Base-by-base conservation (phyloP, 2,888 invertebrate genomes). In the Drosophila paramelanica region DNA sequence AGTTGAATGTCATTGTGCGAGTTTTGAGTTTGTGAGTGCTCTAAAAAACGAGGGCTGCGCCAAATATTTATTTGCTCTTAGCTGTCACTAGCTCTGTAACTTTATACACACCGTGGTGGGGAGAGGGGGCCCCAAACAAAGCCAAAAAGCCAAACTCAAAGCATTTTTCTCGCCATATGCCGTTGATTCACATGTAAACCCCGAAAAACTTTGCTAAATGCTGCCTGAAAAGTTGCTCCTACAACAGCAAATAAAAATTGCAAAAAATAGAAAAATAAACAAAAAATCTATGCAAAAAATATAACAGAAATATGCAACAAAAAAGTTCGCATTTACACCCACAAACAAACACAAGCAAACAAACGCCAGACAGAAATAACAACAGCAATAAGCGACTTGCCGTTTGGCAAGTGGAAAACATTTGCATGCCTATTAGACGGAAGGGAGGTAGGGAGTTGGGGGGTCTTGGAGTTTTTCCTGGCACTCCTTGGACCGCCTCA, bases 391-490 rank as follows among this genome's bases (percentile, higher is more conserved):
- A 77, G 64, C 78, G 59, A 58, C 78, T 70, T 79, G 69, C 67
- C 75, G 79, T 80, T 86, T 73, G 70, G 79, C 70, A 88, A 88
- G 86, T 77, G 88, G 71, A 77, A 83, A 88, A 81, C 82, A 88
- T 88, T 83, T 82, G 73, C 82, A 65, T 78, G 78, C 67, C 81
- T 68, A 68, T 77, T 77, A 56, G 57, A 31, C 36, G 6, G 13
- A 27, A 3, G 14, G 1, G 41, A n/a, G 7, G 20, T 10, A 13
- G 8, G 8, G 23, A n/a, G 14, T 17, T n/a, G 25, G 27, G 39
- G 25, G 27, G 17, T 17, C 4, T 46, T 20, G 25, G 39, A 31
- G 58, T 45, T 69, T 50, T 67, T 61, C 41, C 25, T 20, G 20
- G 59, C 43, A 38, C 53, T 47, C 36, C 27, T 46, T 38, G 31